phyloP scores from a whole-genome alignment of 2,888 invertebrate species.

The Oxyteleia sp. region DNA sequence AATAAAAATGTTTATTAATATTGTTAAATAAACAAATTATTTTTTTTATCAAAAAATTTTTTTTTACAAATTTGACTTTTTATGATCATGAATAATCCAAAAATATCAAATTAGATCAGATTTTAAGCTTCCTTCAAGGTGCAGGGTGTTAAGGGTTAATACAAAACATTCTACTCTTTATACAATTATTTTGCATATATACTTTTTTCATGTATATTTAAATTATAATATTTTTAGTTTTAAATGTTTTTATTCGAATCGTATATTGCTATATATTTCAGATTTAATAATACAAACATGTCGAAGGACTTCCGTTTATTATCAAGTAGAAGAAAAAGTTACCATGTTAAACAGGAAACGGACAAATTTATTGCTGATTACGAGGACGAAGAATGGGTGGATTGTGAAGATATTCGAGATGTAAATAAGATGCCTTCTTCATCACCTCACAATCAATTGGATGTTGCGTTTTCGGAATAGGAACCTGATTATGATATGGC shows the following conservation, averaged over 20 bases:
- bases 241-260: background rate
- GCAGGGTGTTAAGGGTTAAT: too few species aligned
- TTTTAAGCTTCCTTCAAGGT: too few species aligned
- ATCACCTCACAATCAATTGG: background rate
- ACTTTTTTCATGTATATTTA: too few species aligned
- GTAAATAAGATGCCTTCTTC: background rate
- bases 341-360: background rate
- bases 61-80: too few species aligned
- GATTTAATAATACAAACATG: background rate
- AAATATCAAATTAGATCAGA: too few species aligned
- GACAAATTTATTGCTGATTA: background rate
- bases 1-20: too few species aligned
- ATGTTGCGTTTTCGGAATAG: background rate
- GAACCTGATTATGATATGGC: background rate
- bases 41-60: too few species aligned
- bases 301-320: background rate
- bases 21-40: too few species aligned
- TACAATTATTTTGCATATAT: too few species aligned
- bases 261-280: background rate
- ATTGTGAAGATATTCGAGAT: background rate
- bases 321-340: background rate
- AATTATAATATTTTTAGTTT: background rate
- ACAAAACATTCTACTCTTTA: too few species aligned
- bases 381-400: background rate
- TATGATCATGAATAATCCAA: too few species aligned